Base-by-base conservation (phyloP, 2,888 invertebrate genomes). In the Epinotia demarniana region DNA sequence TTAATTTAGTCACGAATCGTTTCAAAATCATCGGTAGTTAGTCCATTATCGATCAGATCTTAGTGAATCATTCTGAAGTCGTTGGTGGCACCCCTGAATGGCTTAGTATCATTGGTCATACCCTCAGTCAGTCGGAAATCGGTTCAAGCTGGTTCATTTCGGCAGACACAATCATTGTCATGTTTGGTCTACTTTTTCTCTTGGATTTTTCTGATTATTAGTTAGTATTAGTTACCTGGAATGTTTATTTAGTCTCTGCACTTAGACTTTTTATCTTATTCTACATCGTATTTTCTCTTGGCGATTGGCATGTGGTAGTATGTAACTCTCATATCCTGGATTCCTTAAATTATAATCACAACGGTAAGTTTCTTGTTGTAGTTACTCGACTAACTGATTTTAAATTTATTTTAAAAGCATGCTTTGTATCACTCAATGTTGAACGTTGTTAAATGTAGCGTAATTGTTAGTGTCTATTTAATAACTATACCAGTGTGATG, bases 81-180 rank as follows among this genome's bases (percentile, higher is more conserved):
- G 87, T 89, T 90, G 88, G 86, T 91, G 92, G 93, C 94, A 93
- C 94, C 92, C 91, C 82, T 92, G 93, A 90, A 94, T 94, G 94
- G 93, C 93, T 93, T 93, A 88, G 90, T 92, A 91, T 90, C 88
- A 92, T 87, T 90, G 87, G 90, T 90, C 85, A 89, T 88, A 87
- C 88, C 85, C 86, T 90, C 84, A 89, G 85, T 86, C 87, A 87
- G 85, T 77, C 77, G 81, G 78, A 84, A 77, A 84, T 86, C 81
- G 86, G 86, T 87, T 87, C 87, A 86, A 86, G 87, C 85, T 87
- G 89, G 87, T 86, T 90, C 89, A 89, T 87, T 84, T 87, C 85
- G 86, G 88, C 86, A 86, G 84, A 83, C 83, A 84, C 85, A 86
- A 82, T 89, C 89, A 91, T 90, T 84, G 83, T 85, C 87, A 88